Evolutionary conservation across 2,797 vertebrate genomes (phyloP), one percentile per base, ranked within the genome.

Genomic region (Protosalanx chinensis): DNA sequence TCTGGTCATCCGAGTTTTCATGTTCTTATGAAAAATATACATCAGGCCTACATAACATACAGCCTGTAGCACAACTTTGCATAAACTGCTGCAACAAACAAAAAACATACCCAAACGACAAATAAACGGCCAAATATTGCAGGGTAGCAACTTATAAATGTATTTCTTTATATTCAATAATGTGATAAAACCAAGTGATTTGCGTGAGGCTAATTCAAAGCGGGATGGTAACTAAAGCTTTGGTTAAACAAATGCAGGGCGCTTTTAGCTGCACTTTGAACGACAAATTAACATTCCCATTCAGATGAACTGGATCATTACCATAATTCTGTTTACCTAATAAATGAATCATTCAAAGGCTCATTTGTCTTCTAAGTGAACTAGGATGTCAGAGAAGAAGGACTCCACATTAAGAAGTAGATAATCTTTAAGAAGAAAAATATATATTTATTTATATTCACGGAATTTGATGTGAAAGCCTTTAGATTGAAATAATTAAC

Each of bases 271-370:
- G 68, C 66, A 64, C 67, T 71, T 79, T 76, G 78, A 78, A 78
- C 77, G 73, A 35, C 35, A 64, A 70, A 83, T 83, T 77, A 81
- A 72, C 76, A 77, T 81, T 81, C 72, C 69, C 67, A 76, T 85
- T 80, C 68, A 80, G 56, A 80, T 78, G 49, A 81, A 80, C 75
- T 72, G 58, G 65, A 2, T 49, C 27, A 80, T 81, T 77, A 74
- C 51, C 78, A 76, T 85, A 83, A 81, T 85, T 80, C 56, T 71
- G 78, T 82, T 83, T 80, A 67, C 71, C 67, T 79, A 79, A 65
- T 72, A 58, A 58, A 49, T 59, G 30, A 27, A 71, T 60, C 67
- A 46, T 53, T 64, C 41, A 46, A 57, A 70, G 57, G n/a, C 23
- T 13, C 57, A 69, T 70, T 71, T 60, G 60, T 74, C 64, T 68